phyloP scores from a whole-genome alignment of 2,888 invertebrate genomes.

The Acleris laterana region DNA sequence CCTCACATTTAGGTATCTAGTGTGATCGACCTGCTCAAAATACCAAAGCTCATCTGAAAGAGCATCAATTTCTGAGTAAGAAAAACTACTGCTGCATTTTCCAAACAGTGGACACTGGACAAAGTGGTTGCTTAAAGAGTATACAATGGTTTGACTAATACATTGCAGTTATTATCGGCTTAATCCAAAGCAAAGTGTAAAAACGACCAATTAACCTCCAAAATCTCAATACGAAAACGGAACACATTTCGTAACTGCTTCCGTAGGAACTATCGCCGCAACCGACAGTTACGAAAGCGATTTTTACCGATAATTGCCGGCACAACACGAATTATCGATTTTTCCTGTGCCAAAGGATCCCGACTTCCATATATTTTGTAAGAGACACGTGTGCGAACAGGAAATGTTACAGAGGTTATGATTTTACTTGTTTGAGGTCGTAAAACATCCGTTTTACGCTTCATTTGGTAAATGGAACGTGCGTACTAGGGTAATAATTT shows the following conservation, averaged over 20 bases:
- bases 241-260: slow-evolving; percentile 5
- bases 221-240: neutral
- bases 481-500: neutral
- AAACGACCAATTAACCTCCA: neutral
- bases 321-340: slow-evolving; percentile 5
- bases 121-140: too few species aligned
- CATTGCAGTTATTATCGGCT: too few species aligned
- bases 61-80: too few species aligned
- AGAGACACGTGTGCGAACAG: neutral
- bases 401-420: slow-evolving; percentile 5
- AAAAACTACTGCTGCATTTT: too few species aligned
- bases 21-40: too few species aligned
- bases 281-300: slow-evolving; percentile 5
- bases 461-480: neutral
- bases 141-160: too few species aligned
- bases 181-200: too few species aligned
- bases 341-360: slow-evolving; percentile 5
- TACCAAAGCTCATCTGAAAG: too few species aligned
- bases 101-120: too few species aligned
- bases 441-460: neutral
- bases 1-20: too few species aligned
- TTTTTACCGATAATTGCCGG: slow-evolving; percentile 10
- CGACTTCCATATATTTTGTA: slow-evolving; percentile 6
- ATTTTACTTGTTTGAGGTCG: slow-evolving; percentile 3
- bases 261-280: slow-evolving; percentile 14